These are phyloP conservation scores for Cordilura impudica DNA, from an alignment of 2,888 invertebrate species.

Conservation along the genomic window DNA sequence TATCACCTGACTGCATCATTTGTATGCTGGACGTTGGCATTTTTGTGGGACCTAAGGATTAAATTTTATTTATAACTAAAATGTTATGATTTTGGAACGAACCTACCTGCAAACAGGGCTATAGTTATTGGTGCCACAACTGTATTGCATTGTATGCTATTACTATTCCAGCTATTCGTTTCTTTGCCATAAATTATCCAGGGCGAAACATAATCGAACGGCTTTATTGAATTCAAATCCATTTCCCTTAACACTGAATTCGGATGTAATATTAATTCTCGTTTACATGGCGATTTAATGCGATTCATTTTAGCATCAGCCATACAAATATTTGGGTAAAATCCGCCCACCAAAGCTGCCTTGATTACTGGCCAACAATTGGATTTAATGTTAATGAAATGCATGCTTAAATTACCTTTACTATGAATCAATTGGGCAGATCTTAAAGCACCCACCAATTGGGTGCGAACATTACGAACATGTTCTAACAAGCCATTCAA, in stretches of 20 bases:
- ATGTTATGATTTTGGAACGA: background rate
- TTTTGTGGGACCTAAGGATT: slow-evolving; percentile 64
- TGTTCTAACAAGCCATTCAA: slow-evolving; percentile 92
- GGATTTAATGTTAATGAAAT: slow-evolving; percentile 90
- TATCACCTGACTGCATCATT: slow-evolving; percentile 22
- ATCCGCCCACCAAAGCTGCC: slow-evolving; percentile 91
- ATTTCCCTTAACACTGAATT: slow-evolving; percentile 79
- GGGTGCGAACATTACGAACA: slow-evolving; percentile 89
- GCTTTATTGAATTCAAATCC: slow-evolving; percentile 40
- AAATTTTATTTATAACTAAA: no score
- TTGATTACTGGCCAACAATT: slow-evolving; percentile 96
- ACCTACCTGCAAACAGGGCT: slow-evolving; percentile 81
- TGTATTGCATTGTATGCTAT: slow-evolving; percentile 85
- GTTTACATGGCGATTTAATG: slow-evolving; percentile 81
- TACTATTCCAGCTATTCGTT: slow-evolving; percentile 80
- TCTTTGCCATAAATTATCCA: slow-evolving; percentile 91
- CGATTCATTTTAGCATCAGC: slow-evolving; percentile 82
- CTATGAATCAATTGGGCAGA: slow-evolving; percentile 79
- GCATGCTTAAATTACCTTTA: slow-evolving; percentile 84
- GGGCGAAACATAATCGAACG: slow-evolving; percentile 81
- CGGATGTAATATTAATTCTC: slow-evolving; percentile 74
- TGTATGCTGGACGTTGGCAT: slow-evolving; percentile 43
- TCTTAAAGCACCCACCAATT: slow-evolving; percentile 89
- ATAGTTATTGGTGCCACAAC: slow-evolving; percentile 88
- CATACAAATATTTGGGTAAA: slow-evolving; percentile 91